Evolutionary conservation across 1,140 invertebrate genomes (phyloP).

Genomic region (Drosophila prosaltans): DNA sequence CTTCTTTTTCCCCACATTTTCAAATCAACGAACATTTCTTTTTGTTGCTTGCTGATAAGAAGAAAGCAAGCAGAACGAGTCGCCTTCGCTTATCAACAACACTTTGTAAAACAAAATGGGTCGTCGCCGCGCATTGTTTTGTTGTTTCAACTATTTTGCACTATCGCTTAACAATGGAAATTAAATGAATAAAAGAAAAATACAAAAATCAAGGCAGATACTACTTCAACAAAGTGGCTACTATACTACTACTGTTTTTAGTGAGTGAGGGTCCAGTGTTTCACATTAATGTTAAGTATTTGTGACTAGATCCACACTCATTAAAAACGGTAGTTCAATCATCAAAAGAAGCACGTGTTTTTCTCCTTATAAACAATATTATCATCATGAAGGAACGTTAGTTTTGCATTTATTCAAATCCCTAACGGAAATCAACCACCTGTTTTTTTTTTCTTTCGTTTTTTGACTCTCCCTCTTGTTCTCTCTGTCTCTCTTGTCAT

Average conservation of each 20-base stretch:
- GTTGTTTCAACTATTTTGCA: slow-evolving; percentile 66
- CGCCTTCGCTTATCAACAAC: slow-evolving; percentile 44
- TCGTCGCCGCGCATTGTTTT: slow-evolving; percentile 47
- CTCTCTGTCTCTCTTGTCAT: slow-evolving; percentile 10
- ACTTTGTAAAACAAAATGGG: slow-evolving; percentile 46
- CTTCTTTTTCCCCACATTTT: slow-evolving; percentile 1
- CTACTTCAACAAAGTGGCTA: slow-evolving; percentile 3
- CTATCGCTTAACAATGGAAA: slow-evolving; percentile 79
- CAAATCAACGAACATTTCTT: slow-evolving; percentile 11
- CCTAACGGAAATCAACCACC: slow-evolving; percentile 36
- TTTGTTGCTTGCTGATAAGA: slow-evolving; percentile 42
- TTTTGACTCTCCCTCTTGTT: not conserved
- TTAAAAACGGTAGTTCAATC: slow-evolving; percentile 82
- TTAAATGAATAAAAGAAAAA: slow-evolving; percentile 45
- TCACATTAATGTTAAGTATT: slow-evolving; percentile 76
- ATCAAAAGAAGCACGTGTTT: slow-evolving; percentile 40
- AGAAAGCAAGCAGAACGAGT: slow-evolving; percentile 36
- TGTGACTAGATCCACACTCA: slow-evolving; percentile 84
- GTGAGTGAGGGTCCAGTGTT: slow-evolving; percentile 83
- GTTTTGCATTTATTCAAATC: slow-evolving; percentile 19
- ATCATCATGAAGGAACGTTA: not conserved
- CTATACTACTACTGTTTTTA: slow-evolving; percentile 79
- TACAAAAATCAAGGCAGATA: slow-evolving; percentile 26
- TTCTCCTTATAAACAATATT: not conserved
- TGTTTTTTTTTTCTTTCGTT: not conserved